Evolutionary conservation across 2,113 vertebrate genomes (phyloP), one percentile per base, ranked within the genome.

Genomic region (Urocitellus parryii): DNA sequence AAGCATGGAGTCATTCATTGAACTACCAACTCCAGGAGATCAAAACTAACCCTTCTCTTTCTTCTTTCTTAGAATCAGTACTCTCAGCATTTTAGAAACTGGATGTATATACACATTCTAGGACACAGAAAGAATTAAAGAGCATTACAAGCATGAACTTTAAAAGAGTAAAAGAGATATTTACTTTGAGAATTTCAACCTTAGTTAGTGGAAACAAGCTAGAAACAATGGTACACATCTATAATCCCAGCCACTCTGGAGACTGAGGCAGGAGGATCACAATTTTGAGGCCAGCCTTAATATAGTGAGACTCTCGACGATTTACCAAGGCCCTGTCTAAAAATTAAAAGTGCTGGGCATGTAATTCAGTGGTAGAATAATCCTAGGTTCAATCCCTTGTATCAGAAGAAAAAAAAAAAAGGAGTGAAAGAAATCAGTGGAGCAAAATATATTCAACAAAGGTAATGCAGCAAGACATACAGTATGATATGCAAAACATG

Each of bases 401-500:
- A 70, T 1, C 16, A 18, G 16, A 17, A 70, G 32, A 17, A 7
- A 76, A 42, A 48, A 27, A 76, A 42, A 13, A 39, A 39, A n/a
- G 16, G 42, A 45, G 25, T 10, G 14, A 45, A 81, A 94, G 91
- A 96, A 95, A 0, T 2, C 17, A 61, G 0, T 14, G 3, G 3
- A 78, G 6, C 25, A 80, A 97, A 97, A 94, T 27, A 5, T 51
- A 78, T 68, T 83, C 76, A 80, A 82, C 27, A 32, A 29, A 88
- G 42, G 22, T 6, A 83, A 68, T 20, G 5, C 63, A 94, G 10
- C 0, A 13, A 74, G n/a, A 0, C 37, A 48, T 24, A 56, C 5
- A 18, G 63, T 53, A 3, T 18, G 11, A 17, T 34, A 79, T 4
- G 3, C 14, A 94, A 88, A 61, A 4, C 76, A 45, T 83, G 37